A percentile compares a stretch with the other conserved stretches of the same genome.
These are phyloP conservation scores for Dryoscopus gambensis DNA, from an alignment of 2,113 vertebrate genomes.

Conservation along the genomic window DNA sequence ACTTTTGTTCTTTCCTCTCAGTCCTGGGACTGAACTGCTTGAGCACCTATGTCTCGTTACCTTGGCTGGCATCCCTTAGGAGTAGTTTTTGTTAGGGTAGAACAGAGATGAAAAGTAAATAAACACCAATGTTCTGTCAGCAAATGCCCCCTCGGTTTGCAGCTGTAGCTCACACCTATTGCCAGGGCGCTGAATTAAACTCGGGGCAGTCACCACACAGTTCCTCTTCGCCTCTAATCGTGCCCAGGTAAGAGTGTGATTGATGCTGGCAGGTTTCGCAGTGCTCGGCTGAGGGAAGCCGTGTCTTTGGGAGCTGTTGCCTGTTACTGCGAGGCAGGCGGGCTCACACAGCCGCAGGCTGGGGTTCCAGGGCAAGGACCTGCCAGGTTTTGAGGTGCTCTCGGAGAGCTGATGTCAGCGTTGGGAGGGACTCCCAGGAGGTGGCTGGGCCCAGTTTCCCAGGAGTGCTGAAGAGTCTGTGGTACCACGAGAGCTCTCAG, in stretches of 20 bases:
- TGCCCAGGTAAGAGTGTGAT: not conserved
- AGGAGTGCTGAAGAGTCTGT: not conserved
- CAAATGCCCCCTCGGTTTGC: not conserved
- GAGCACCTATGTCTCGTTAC: fast-evolving
- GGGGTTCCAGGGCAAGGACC: not conserved
- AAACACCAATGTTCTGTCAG: not conserved
- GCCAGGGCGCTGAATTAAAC: not conserved
- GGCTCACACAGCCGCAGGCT: not conserved
- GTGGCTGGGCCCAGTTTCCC: not conserved
- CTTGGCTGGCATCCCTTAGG: not conserved
- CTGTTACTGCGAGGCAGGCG: not conserved
- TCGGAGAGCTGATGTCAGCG: not conserved
- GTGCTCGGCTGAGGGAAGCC: not conserved
- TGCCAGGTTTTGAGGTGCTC: not conserved
- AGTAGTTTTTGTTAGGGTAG: not conserved
- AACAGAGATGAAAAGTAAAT: not conserved
- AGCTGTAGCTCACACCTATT: not conserved
- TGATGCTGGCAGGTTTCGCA: not conserved
- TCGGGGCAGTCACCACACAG: not conserved
- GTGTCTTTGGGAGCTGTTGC: not conserved
- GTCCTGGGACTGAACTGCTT: not conserved
- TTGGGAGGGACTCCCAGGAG: not conserved
- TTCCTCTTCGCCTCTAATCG: not conserved
- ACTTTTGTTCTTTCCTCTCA: not conserved
- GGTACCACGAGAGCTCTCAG: not conserved